Evolutionary conservation across 1,140 invertebrate species (phyloP).

Genomic region (Radopholus similis): DNA sequence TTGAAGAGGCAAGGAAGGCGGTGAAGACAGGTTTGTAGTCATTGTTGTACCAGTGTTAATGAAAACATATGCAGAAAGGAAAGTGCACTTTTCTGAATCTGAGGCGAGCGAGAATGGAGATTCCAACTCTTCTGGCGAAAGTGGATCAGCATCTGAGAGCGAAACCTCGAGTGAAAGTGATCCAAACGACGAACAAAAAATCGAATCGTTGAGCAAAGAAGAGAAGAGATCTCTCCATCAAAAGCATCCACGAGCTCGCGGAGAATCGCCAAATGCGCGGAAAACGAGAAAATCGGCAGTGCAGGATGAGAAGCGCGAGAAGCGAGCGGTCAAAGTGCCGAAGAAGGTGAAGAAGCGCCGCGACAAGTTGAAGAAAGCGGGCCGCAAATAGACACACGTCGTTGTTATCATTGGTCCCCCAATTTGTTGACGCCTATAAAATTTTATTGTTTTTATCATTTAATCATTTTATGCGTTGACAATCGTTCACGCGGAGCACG

Average conservation of each 20-base stretch:
- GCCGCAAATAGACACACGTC: slow-evolving; percentile 1
- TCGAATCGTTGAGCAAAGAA: background rate
- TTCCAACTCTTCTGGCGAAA: background rate
- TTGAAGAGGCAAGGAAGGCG: background rate
- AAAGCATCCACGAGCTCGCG: slow-evolving; percentile 61
- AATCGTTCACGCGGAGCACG: too few species aligned
- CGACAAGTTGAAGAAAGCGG: slow-evolving; percentile 43
- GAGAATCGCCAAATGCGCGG: slow-evolving; percentile 81
- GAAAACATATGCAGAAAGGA: background rate
- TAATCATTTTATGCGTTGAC: slow-evolving; percentile 12
- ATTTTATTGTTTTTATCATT: background rate
- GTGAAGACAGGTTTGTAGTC: background rate
- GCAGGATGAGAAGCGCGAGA: slow-evolving; percentile 77
- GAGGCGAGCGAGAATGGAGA: background rate
- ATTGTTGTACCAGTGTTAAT: background rate
- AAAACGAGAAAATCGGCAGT: slow-evolving; percentile 66
- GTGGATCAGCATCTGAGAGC: background rate
- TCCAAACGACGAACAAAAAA: background rate
- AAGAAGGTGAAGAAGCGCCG: slow-evolving; percentile 85
- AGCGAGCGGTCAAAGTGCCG: slow-evolving; percentile 76
- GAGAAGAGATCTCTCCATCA: slow-evolving; percentile 25
- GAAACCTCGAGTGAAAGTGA: slow-evolving; percentile 22
- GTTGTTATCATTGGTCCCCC: background rate
- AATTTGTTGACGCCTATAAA: slow-evolving; percentile 20
- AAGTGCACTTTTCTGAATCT: background rate